Base-by-base conservation (phyloP, 1,140 invertebrate genomes). In the Parasteatoda tepidariorum region DNA sequence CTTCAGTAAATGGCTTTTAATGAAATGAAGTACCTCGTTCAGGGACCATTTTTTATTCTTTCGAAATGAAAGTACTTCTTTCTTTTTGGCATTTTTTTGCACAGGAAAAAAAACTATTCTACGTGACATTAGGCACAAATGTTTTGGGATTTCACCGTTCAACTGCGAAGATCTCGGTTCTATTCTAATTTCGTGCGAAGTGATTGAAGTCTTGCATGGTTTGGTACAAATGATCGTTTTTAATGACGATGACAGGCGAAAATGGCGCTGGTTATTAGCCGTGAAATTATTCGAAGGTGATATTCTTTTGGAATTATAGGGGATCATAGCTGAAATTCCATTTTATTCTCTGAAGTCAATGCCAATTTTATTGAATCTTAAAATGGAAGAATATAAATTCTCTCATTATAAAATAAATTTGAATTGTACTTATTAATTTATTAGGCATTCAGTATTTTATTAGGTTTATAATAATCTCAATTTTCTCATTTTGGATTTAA, bases 1-100 rank as follows among this genome's bases (percentile, higher is more conserved):
- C 41, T 31, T 41, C 64, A 71, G 38, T 38, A 71, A 55, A 71
- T 55, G 68, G 28, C n/a, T 41, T 24, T 55, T 71, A 55, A 71
- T 71, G 68, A 31, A 31, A 55, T 71, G 41, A 71, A 71, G 28
- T 55, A 55, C 24, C 48, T 54, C 2, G 22, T 18, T 38, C 68
- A 22, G 26, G 68, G 15, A 13, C 9, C 13, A 1, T 48, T 48
- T 41, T 48, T 48, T 48, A 13, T 48, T 13, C 38, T 48, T 48
- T 48, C 18, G 9, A 48, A 18, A 48, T 48, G 38, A 48, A 48
- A 48, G 38, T 13, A 48, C n/a, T 48, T 48, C 38, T 48, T 48
- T 48, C 13, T 48, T 48, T 18, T 2, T 48, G 9, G 38, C 9
- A 48, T 13, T 13, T 13, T n/a, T 13, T 48, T 9, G 38, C 9